These are phyloP conservation scores for Hozukius guyotensis DNA, from an alignment of 2,797 vertebrate species.

Conservation along the genomic window DNA sequence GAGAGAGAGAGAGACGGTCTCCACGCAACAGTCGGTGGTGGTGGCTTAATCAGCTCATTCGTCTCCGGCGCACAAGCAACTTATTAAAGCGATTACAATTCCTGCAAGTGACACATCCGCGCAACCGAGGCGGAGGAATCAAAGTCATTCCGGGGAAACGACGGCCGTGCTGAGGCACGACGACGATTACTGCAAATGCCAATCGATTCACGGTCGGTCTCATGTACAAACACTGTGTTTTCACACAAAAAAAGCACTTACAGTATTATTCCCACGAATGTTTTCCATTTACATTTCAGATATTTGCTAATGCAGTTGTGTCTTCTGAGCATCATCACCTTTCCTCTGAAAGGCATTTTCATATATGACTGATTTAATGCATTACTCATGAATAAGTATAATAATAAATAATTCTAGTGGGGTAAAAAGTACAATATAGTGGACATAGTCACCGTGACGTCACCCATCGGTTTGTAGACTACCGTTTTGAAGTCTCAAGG, in stretches of 20 bases:
- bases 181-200: not conserved
- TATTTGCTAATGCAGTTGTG: not conserved
- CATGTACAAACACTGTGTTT: not conserved
- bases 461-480: too few relatives aligned
- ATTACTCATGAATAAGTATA: not conserved
- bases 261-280: not conserved
- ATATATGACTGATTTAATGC: not conserved
- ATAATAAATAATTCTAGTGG: not conserved
- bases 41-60: constrained; percentile 40
- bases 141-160: constrained; percentile 9
- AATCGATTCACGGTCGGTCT: not conserved
- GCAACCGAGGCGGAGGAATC: not conserved
- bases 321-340: not conserved
- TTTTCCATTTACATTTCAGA: not conserved
- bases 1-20: constrained; percentile 2
- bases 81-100: constrained; percentile 42
- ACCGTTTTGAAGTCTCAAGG: too few relatives aligned
- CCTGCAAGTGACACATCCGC: constrained; percentile 17
- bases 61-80: not conserved
- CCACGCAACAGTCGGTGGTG: constrained; percentile 3
- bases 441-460: too few relatives aligned
- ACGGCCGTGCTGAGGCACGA: not conserved
- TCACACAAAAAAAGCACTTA: not conserved
- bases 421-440: not conserved
- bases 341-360: not conserved